phyloP scores from a whole-genome alignment of 2,888 invertebrate species.

The Heliconius hortense region DNA sequence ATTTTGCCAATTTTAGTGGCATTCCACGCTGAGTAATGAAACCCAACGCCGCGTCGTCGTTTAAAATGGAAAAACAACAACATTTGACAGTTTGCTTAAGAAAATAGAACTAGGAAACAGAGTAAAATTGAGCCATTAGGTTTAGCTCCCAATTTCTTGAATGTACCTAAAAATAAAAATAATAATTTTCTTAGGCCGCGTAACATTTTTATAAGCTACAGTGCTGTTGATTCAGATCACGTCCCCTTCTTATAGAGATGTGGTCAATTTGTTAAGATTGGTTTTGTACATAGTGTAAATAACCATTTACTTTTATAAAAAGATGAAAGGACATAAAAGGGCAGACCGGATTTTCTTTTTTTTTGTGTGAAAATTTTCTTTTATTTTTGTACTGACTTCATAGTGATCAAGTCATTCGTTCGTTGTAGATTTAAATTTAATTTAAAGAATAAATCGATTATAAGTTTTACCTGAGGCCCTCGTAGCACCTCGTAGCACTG shows the following conservation, averaged over 20 bases:
- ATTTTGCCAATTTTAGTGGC: too few relatives aligned
- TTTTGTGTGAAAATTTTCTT: neutral
- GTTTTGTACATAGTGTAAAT: conserved; percentile 11
- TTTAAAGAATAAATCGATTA: too few relatives aligned
- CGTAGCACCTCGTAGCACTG: too few relatives aligned
- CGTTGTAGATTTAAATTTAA: too few relatives aligned
- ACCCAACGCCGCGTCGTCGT: too few relatives aligned
- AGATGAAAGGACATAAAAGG: neutral
- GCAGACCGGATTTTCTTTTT: neutral
- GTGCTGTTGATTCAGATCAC: neutral
- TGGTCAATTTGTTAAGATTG: conserved; percentile 18
- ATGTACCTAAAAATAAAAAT: neutral
- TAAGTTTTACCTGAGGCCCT: too few relatives aligned
- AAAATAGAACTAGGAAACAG: too few relatives aligned
- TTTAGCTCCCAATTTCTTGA: neutral
- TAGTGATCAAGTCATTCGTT: neutral
- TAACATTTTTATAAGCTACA: neutral
- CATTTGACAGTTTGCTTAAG: neutral
- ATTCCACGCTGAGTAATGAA: too few relatives aligned
- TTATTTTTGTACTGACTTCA: neutral
- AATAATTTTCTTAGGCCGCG: neutral
- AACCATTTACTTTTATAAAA: conserved; percentile 13
- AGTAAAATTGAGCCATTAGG: too few relatives aligned
- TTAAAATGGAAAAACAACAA: neutral
- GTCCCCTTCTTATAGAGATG: conserved; percentile 6